Evolutionary conservation across 2,113 vertebrate species (phyloP), one percentile per base, ranked within the genome.

Genomic region (Phycodurus eques): DNA sequence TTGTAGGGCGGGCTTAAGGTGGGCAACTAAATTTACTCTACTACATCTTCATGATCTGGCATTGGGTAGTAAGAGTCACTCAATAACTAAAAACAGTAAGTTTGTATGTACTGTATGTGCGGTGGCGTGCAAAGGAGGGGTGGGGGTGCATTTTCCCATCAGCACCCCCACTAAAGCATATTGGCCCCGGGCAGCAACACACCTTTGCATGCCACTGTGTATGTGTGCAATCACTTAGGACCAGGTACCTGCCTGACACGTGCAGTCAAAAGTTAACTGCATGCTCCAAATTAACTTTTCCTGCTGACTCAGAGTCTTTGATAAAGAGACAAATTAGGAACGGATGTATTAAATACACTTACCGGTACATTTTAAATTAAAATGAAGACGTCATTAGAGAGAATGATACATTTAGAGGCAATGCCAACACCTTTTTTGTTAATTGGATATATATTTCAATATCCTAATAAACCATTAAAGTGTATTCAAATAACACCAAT

Each of bases 1-100:
- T 87, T 79, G 78, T 79, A 72, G 65, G 69, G 69, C 69, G 5
- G 22, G 42, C n/a, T 47, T 46, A 61, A 63, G 68, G 81, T 73
- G 70, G 60, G 61, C 72, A 80, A 60, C 44, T 53, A 19, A 85
- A 80, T 39, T 39, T 39, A 39, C 14, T 19, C 5, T 53, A 44
- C 6, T 43, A 46, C 2, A 27, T 49, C 22, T 65, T 14, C 11
- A 46, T 8, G 13, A 65, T 15, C 12, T 47, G 22, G 72, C 31
- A 60, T 63, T 68, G 2, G 63, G 39, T 79, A 75, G 77, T 75
- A 68, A 71, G 75, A 80, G 11, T 20, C n/a, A 66, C 27, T 47
- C 12, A 79, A 72, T n/a, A 69, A 68, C 72, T 75, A 46, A 71
- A 76, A 81, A 76, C 63, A 82, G 57, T 15, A 57, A 5, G 74